Percentiles rank a stretch among this genome's conserved stretches.
phyloP scores from a whole-genome alignment of 2,888 invertebrate species.

The Deroplatys truncata region DNA sequence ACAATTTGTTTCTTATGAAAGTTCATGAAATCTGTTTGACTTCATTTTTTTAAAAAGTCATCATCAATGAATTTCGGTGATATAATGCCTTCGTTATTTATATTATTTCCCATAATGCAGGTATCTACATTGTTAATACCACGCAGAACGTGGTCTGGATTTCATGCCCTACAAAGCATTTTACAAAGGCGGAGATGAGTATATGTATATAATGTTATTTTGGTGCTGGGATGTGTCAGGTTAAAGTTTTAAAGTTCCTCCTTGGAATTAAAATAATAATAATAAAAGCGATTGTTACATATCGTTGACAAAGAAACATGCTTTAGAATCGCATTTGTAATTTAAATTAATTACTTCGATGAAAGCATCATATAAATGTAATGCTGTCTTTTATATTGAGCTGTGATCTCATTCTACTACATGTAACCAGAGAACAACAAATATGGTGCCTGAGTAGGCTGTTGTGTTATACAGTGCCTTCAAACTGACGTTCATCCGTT shows the following conservation, averaged over 20 bases:
- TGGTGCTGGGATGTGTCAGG: neutral
- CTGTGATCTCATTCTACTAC: neutral
- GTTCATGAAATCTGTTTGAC: no score
- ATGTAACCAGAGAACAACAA: neutral
- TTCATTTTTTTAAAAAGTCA: no score
- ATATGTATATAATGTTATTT: neutral
- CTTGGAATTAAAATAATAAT: neutral
- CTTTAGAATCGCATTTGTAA: neutral
- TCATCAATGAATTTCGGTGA: no score
- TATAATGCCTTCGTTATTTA: no score
- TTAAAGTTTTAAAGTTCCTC: neutral
- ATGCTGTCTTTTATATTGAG: neutral
- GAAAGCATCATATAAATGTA: neutral
- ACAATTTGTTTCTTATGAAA: no score
- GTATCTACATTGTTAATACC: no score
- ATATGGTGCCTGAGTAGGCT: no score
- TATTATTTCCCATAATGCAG: no score
- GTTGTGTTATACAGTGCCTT: no score
- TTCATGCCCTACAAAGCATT: neutral
- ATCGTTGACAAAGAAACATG: neutral
- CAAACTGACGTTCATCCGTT: no score
- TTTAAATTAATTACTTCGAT: neutral
- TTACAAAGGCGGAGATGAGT: neutral
- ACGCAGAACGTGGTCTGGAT: neutral
- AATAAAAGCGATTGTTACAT: neutral